Evolutionary conservation across 92 coral and sea anemone genomes (phyloP), one percentile per base, ranked within the genome.

Genomic region (Zoanthus gigantus): DNA sequence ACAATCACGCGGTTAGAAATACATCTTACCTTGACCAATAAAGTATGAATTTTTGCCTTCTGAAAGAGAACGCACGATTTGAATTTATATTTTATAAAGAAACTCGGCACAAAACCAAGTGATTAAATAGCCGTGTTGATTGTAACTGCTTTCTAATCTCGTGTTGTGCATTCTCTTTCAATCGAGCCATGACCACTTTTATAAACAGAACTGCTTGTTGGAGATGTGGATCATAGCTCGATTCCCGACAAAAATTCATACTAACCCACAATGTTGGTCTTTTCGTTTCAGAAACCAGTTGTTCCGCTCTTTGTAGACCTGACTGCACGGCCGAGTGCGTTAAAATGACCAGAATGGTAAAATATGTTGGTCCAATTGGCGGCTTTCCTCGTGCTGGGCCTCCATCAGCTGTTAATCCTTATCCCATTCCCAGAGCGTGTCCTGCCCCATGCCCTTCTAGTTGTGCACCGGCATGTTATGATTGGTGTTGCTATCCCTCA

Each of bases 341-440:
- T 14, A 8, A 71, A 29, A 79, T 71, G 82, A 18, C 65, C 37
- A 52, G 63, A 78, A 37, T 57, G 81, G 84, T 75, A 29, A 79
- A 86, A 44, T 10, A 52, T 32, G 71, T 90, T 17, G 93, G 92
- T 68, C 92, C 93, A 50, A 32, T 93, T 34, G 98, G 98, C 10
- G 98, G 98, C 10, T 92, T 91, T 48, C 98, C 98, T 13, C 98
- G 93, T 79, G 94, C 98, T 5, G 98, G 98, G 29, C 95, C 95
- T 18, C 96, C 96, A 9, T 46, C 96, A 23, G 98, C 96, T 9
- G 57, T 87, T 46, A 94, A 94, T 60, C 98, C 98, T 9, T 91
- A 88, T 83, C 98, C 98, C 37, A 61, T 76, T 78, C 89, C 92
- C 28, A 91, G 98, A 54, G 31, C 29, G 60, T 94, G 98, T 48